Conservation (phyloP, 2,888 invertebrate species). For the Hemaris fuciformis region DNA sequence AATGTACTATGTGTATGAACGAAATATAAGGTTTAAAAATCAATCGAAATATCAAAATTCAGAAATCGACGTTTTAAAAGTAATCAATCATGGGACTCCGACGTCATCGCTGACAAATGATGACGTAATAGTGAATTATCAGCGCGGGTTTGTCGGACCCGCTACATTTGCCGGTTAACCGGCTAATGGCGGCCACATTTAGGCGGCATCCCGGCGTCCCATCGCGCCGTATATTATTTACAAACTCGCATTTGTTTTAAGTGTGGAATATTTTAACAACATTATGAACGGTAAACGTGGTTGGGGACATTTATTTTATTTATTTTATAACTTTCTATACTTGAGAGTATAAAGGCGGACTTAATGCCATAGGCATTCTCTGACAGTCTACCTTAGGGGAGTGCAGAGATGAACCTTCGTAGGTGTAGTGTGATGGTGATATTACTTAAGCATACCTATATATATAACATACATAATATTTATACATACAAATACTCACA, state of each 20-base stretch:
- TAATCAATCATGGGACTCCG: background rate
- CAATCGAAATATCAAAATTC: background rate
- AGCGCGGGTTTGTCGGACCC: background rate
- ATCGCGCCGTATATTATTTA: slow-evolving; percentile 17
- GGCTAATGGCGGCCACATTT: slow-evolving; percentile 7
- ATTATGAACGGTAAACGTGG: slow-evolving; percentile 2
- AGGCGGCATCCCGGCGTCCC: slow-evolving; percentile 7
- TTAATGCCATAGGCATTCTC: no score
- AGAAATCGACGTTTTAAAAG: background rate
- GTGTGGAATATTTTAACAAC: slow-evolving; percentile 9
- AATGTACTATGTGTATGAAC: no score
- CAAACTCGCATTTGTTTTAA: slow-evolving; percentile 15
- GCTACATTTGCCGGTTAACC: background rate
- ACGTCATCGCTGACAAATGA: slow-evolving; percentile 1
- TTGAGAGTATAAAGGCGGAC: no score
- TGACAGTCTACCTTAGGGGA: no score
- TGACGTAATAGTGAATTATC: slow-evolving; percentile 9
- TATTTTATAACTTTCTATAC: no score
- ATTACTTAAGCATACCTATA: no score
- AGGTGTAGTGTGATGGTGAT: no score
- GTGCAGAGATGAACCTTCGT: no score
- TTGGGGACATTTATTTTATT: no score
- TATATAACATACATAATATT: no score
- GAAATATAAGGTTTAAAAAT: background rate
- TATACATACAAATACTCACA: no score